Percentiles rank a stretch among this genome's conserved stretches.
Evolutionary conservation across 2,797 vertebrate genomes (phyloP).

Genomic region (Phataginus tetradactyla): DNA sequence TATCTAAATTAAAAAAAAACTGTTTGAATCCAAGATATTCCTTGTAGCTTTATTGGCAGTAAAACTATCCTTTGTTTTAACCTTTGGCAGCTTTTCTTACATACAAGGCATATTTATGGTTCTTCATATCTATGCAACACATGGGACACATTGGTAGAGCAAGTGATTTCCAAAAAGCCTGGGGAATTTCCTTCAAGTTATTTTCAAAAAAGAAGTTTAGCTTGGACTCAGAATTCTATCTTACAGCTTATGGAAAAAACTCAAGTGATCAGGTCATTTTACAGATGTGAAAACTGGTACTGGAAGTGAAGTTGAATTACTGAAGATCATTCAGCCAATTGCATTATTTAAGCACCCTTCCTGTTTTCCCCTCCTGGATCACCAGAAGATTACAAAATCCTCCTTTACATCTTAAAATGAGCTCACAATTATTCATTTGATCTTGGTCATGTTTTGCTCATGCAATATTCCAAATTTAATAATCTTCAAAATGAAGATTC

Average conservation of each 20-base stretch:
- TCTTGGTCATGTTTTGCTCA: neutral
- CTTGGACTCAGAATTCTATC: neutral
- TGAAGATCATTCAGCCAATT: neutral
- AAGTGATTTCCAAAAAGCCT: neutral
- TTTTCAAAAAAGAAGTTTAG: neutral
- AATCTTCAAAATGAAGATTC: neutral
- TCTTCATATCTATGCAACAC: neutral
- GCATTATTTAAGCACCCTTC: neutral
- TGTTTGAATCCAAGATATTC: neutral
- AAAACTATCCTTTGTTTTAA: constrained; percentile 7
- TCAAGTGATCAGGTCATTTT: neutral
- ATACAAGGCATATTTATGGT: neutral
- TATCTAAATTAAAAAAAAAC: neutral
- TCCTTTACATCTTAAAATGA: neutral
- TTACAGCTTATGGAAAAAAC: neutral
- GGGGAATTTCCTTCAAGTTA: neutral
- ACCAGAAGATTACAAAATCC: neutral
- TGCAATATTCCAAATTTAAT: neutral
- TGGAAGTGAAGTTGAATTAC: neutral
- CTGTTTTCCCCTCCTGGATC: neutral
- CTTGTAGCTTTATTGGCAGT: neutral
- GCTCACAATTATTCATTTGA: neutral
- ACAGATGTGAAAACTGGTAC: neutral
- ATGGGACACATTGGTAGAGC: neutral
- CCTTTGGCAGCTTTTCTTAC: neutral